A percentile compares a stretch with the other conserved stretches of the same genome.
These are phyloP conservation scores for Cephus pygmeus DNA, from an alignment of 2,888 invertebrate genomes.

Conservation along the genomic window DNA sequence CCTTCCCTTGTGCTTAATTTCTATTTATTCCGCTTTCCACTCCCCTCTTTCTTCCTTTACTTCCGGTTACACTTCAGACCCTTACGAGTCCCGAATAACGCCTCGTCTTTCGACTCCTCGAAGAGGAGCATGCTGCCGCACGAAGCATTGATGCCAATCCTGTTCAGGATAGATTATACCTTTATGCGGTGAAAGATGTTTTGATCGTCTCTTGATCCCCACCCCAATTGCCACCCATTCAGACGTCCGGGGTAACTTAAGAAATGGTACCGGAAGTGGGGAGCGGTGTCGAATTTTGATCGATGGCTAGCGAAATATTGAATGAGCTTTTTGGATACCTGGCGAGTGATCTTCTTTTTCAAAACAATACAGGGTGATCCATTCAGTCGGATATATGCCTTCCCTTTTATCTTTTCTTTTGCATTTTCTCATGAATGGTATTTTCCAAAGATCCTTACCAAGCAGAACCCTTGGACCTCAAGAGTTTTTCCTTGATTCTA, in stretches of 20 bases:
- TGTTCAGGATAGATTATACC: background rate
- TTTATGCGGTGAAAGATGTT: slow-evolving; percentile 16
- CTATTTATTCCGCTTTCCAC: background rate
- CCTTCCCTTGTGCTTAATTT: background rate
- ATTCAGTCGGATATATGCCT: background rate
- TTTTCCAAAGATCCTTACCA: background rate
- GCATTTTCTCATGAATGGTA: background rate
- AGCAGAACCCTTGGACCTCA: background rate
- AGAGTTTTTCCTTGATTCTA: background rate
- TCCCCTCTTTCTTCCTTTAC: background rate
- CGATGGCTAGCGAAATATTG: slow-evolving; percentile 2
- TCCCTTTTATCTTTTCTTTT: background rate
- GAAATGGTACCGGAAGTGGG: slow-evolving; percentile 1
- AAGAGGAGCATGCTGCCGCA: background rate
- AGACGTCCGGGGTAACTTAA: background rate
- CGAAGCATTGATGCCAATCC: background rate
- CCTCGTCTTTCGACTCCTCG: background rate
- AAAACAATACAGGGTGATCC: background rate
- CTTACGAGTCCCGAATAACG: background rate
- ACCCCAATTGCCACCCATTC: slow-evolving; percentile 14
- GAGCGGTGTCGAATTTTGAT: background rate
- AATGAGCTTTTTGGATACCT: background rate
- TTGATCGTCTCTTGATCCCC: slow-evolving; percentile 14
- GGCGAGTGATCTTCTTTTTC: slow-evolving; percentile 1
- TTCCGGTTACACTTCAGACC: background rate